Conservation (phyloP, 2,113 vertebrate genomes). For the Melanerpes aurifrons region DNA sequence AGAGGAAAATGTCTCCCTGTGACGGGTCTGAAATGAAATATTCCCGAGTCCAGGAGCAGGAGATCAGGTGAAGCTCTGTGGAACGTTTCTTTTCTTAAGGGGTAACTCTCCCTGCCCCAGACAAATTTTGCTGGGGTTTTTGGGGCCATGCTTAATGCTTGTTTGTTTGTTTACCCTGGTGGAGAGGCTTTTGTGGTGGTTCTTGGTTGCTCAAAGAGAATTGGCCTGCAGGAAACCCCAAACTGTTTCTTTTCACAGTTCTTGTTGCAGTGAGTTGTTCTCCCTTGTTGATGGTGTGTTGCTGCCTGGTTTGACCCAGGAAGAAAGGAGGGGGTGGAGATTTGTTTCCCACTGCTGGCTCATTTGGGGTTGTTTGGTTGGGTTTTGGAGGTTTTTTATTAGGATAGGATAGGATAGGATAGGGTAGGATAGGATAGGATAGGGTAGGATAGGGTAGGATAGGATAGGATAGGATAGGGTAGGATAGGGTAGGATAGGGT, state of each 20-base stretch:
- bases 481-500: too few species aligned
- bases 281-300: fast-evolving
- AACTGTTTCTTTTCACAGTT: not conserved
- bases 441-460: too few species aligned
- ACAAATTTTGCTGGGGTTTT: not conserved
- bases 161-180: not conserved
- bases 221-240: not conserved
- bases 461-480: too few species aligned
- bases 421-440: too few species aligned
- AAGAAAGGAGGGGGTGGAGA: not conserved
- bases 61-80: conserved; percentile 8
- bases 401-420: too few species aligned
- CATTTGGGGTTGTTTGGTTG: not conserved
- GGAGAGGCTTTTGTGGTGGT: not conserved
- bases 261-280: not conserved
- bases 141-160: not conserved
- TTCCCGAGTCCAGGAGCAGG: not conserved
- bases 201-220: not conserved
- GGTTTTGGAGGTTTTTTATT: not conserved
- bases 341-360: fast-evolving
- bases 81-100: not conserved
- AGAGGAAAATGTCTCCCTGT: conserved; percentile 19
- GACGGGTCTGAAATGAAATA: conserved; percentile 8
- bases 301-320: not conserved
- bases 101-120: not conserved